A percentile compares a stretch with the other conserved stretches of the same genome.
Evolutionary conservation across 2,888 invertebrate species (phyloP).

Genomic region (Chloromyia formosa): DNA sequence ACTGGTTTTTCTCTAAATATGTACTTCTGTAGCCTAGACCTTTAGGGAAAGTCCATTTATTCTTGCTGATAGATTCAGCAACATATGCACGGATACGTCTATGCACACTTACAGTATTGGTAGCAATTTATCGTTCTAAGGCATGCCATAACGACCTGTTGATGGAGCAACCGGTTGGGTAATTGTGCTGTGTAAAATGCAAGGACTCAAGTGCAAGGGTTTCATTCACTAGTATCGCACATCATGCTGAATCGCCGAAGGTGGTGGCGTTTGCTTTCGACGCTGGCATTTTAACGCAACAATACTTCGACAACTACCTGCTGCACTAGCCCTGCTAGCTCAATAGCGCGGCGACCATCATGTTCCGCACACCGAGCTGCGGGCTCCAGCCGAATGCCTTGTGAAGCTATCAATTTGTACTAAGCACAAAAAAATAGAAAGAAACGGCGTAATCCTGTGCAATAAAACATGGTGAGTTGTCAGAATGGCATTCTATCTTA

Average conservation of each 20-base stretch:
- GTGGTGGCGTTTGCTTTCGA: slow-evolving; percentile 3
- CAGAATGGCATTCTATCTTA: slow-evolving; percentile 25
- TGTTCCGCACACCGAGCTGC: neutral
- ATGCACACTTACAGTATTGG: neutral
- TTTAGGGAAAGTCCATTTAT: too few relatives aligned
- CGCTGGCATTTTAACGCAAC: neutral
- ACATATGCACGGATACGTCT: too few relatives aligned
- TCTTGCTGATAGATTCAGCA: too few relatives aligned
- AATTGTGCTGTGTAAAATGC: slow-evolving; percentile 13
- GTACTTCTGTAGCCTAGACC: too few relatives aligned
- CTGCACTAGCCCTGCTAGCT: neutral
- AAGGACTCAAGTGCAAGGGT: slow-evolving; percentile 5
- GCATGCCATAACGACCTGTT: slow-evolving; percentile 42
- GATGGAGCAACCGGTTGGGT: slow-evolving; percentile 19
- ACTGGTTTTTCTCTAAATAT: too few relatives aligned
- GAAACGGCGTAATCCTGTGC: too few relatives aligned
- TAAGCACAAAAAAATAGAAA: slow-evolving; percentile 12
- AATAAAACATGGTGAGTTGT: slow-evolving; percentile 8
- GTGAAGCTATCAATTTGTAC: slow-evolving; percentile 9
- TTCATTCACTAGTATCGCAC: slow-evolving; percentile 15
- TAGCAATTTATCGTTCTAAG: slow-evolving; percentile 28
- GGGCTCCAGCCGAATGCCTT: neutral
- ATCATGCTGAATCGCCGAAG: slow-evolving; percentile 8
- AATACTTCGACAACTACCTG: neutral
- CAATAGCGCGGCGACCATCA: neutral